phyloP scores from a whole-genome alignment of 2,797 vertebrate species.

The Ceyx erithaca region DNA sequence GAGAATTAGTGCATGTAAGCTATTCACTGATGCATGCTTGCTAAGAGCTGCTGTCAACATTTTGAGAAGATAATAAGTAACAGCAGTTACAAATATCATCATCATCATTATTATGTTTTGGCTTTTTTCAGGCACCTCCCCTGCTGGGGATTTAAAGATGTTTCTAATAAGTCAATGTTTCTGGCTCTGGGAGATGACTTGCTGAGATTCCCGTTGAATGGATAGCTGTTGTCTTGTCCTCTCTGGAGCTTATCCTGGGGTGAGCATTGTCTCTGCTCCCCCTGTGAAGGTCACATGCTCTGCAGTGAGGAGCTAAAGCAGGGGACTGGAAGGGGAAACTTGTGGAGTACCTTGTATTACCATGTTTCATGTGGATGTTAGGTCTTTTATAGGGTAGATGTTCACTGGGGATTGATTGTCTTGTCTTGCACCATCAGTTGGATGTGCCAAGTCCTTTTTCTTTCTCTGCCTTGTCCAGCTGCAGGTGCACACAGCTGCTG shows the following conservation, averaged over 20 bases:
- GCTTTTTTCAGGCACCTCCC: conserved; percentile 12
- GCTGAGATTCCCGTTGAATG: not conserved
- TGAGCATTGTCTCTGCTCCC: not conserved
- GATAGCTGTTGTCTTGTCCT: not conserved
- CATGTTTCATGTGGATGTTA: not conserved
- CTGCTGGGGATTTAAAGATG: conserved; percentile 12
- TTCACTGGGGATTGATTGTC: not conserved
- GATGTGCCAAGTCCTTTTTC: not conserved
- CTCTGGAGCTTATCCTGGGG: not conserved
- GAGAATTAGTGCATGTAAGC: conserved; percentile 15
- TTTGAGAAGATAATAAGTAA: conserved; percentile 37
- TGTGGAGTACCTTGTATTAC: not conserved
- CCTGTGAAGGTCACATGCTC: not conserved
- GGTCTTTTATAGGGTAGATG: not conserved
- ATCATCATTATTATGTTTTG: conserved; percentile 19
- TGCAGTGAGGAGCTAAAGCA: not conserved
- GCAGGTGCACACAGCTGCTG: not conserved
- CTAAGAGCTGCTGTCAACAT: conserved; percentile 53
- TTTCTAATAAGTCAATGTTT: conserved; percentile 34
- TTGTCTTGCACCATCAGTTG: not conserved
- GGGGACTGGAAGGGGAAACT: not conserved
- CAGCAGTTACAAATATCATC: conserved; percentile 31
- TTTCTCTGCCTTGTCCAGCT: not conserved
- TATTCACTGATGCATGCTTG: not conserved
- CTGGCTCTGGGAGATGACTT: not conserved